Conservation (phyloP, 37 sponge, comb jelly and placozoan species). For the Oopsacas minuta region DNA sequence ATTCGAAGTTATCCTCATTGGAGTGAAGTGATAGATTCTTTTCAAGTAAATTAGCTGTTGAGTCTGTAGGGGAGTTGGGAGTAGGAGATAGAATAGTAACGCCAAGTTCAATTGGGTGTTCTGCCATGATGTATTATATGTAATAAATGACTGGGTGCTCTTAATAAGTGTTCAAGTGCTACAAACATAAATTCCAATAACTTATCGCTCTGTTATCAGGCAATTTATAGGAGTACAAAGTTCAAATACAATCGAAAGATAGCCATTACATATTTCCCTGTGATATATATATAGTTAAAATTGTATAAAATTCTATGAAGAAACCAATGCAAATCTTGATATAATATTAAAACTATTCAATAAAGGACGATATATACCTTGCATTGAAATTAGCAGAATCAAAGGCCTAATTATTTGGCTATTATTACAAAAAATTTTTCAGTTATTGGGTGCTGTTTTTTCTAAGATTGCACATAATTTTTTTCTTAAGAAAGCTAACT, state of each 20-base stretch:
- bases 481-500: background rate
- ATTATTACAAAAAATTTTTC: background rate
- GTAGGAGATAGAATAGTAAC: background rate
- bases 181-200: background rate
- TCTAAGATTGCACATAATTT: background rate
- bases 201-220: background rate
- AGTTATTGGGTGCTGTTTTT: background rate
- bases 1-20: background rate
- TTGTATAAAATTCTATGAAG: background rate
- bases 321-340: background rate
- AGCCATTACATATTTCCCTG: too few species aligned
- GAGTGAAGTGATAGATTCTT: constrained; percentile 10
- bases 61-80: background rate
- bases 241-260: too few species aligned
- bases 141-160: constrained; percentile 13
- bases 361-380: background rate
- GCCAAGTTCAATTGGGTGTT: constrained; percentile 12
- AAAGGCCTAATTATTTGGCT: background rate
- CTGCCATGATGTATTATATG: constrained; percentile 3
- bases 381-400: background rate
- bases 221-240: background rate
- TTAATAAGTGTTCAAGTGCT: constrained; percentile 19
- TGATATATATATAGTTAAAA: too few species aligned
- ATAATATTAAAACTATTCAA: background rate
- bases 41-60: background rate